These are phyloP conservation scores for Pseudopodoces humilis DNA, from an alignment of 2,113 vertebrate genomes.

Conservation along the genomic window DNA sequence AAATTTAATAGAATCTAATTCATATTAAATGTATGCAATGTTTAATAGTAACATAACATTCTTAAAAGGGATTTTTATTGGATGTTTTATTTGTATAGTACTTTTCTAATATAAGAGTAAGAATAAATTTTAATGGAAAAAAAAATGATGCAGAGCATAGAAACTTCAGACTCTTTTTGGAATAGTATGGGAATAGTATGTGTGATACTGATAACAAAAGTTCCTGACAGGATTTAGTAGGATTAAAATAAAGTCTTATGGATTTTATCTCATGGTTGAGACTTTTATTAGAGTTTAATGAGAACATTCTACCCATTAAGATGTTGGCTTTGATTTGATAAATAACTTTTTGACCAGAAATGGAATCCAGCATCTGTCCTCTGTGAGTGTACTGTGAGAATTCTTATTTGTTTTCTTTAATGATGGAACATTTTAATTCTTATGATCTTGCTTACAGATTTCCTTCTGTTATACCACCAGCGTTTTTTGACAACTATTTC, in stretches of 20 bases:
- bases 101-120: slow-evolving; percentile 7
- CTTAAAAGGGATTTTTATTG: slow-evolving; percentile 55
- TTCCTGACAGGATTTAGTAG: slow-evolving; percentile 31
- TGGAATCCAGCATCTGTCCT: not conserved
- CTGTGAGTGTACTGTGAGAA: not conserved
- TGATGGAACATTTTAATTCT: not conserved
- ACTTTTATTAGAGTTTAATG: slow-evolving; percentile 63
- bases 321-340: slow-evolving; percentile 46
- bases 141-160: not conserved
- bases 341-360: slow-evolving; percentile 21
- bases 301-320: slow-evolving; percentile 52
- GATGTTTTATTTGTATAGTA: slow-evolving; percentile 38
- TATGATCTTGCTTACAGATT: not conserved
- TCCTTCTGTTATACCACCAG: not conserved
- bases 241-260: slow-evolving; percentile 16
- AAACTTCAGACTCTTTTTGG: slow-evolving; percentile 3
- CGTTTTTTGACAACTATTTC: not conserved
- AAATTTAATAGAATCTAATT: slow-evolving; percentile 76
- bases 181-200: not conserved
- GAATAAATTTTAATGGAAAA: slow-evolving; percentile 17
- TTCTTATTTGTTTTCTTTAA: not conserved
- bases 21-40: slow-evolving; percentile 71
- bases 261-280: slow-evolving; percentile 29
- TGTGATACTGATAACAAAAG: slow-evolving; percentile 13
- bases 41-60: slow-evolving; percentile 62